A percentile compares a stretch with the other conserved stretches of the same genome.
phyloP scores from a whole-genome alignment of 2,113 vertebrate genomes.

The Corythaixoides concolor region DNA sequence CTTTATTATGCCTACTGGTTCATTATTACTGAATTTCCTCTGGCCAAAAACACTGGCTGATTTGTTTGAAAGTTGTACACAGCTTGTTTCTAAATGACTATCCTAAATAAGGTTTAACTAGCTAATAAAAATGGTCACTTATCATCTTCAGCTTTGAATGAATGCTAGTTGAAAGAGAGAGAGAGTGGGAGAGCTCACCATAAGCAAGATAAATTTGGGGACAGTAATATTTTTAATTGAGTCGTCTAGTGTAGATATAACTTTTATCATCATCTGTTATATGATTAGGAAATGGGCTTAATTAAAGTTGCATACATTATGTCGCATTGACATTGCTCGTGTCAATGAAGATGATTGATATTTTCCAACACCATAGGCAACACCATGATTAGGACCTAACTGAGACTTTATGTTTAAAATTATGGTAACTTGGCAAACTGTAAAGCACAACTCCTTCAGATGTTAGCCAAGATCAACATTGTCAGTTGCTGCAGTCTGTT shows the following conservation, averaged over 20 bases:
- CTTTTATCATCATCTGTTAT: neutral
- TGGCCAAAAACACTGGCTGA: neutral
- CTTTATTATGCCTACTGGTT: neutral
- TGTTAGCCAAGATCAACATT: neutral
- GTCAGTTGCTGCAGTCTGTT: neutral
- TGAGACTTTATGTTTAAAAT: neutral
- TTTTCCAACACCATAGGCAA: neutral
- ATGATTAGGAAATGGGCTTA: neutral
- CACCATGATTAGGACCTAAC: neutral
- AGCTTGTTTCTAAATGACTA: neutral
- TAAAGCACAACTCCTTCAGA: neutral
- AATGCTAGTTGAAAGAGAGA: neutral
- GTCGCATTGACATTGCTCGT: neutral
- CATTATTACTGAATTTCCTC: neutral
- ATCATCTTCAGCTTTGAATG: neutral
- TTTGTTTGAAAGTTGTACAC: neutral
- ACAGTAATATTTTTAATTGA: neutral
- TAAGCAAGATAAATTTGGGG: neutral
- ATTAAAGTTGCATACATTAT: neutral
- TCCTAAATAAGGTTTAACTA: neutral
- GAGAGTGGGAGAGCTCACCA: neutral
- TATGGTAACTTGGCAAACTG: neutral
- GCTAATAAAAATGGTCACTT: neutral
- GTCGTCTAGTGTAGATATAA: neutral
- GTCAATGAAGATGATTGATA: neutral